phyloP scores from a whole-genome alignment of 2,797 vertebrate genomes.

The Phyllotis vaccarum region DNA sequence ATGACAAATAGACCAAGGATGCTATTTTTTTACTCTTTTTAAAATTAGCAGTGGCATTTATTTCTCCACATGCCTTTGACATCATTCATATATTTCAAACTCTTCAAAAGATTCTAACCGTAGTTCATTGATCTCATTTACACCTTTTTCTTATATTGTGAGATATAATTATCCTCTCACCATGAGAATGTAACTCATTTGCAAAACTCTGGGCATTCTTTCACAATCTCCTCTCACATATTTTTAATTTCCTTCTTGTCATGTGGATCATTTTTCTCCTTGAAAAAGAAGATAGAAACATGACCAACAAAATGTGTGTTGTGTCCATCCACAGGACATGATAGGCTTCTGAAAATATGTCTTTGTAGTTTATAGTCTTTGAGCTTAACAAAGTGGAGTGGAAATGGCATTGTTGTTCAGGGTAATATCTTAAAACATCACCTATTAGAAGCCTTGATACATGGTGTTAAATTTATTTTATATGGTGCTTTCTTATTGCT shows the following conservation, averaged over 20 bases:
- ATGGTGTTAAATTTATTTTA: not conserved
- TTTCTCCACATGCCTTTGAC: slow-evolving; percentile 64
- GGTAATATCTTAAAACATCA: not conserved
- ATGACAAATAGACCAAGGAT: slow-evolving; percentile 31
- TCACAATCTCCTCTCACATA: slow-evolving; percentile 28
- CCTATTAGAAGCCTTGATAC: not conserved
- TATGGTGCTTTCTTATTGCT: not conserved
- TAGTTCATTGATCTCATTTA: slow-evolving; percentile 78
- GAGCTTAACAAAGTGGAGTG: not conserved
- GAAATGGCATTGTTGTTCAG: not conserved
- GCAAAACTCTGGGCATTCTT: slow-evolving; percentile 31
- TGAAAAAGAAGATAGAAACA: not conserved
- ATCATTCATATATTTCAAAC: slow-evolving; percentile 46
- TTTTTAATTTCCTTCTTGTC: slow-evolving; percentile 48
- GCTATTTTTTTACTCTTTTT: not conserved
- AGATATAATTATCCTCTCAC: slow-evolving; percentile 72
- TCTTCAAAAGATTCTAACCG: slow-evolving; percentile 65
- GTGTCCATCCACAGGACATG: not conserved
- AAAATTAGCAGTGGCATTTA: slow-evolving; percentile 48
- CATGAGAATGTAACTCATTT: slow-evolving; percentile 71
- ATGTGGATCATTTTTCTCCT: slow-evolving; percentile 13
- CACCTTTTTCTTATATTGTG: slow-evolving; percentile 59
- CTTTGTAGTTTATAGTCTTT: slow-evolving; percentile 25
- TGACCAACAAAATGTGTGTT: not conserved
- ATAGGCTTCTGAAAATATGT: not conserved